phyloP scores from a whole-genome alignment of 2,797 vertebrate genomes.

The Cirrhinus molitorella region DNA sequence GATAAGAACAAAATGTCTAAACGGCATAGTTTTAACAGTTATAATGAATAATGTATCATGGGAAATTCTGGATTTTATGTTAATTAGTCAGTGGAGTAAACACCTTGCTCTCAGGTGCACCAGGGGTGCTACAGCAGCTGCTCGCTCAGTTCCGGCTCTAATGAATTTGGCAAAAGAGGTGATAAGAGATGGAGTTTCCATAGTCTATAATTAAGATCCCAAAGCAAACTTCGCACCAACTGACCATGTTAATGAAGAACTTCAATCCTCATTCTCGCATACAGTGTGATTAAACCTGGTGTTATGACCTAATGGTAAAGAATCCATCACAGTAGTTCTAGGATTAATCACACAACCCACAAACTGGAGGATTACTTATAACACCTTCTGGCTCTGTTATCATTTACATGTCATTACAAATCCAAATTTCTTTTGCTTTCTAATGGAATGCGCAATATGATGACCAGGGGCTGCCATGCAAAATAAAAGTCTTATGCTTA shows the following conservation, averaged over 20 bases:
- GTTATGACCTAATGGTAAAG: not conserved
- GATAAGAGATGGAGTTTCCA: constrained; percentile 21
- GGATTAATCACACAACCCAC: not conserved
- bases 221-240: not conserved
- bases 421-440: not conserved
- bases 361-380: not conserved
- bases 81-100: constrained; percentile 43
- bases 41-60: constrained; percentile 34
- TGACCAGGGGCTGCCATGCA: not conserved
- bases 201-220: constrained; percentile 28
- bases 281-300: not conserved
- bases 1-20: constrained; percentile 44
- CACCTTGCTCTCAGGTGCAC: constrained; percentile 22
- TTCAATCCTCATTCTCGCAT: not conserved
- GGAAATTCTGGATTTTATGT: constrained; percentile 18
- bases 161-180: constrained; percentile 31
- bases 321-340: not conserved
- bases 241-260: constrained; percentile 20
- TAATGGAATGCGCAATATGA: not conserved
- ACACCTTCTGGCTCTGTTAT: not conserved
- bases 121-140: constrained; percentile 5
- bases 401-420: not conserved
- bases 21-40: constrained; percentile 10
- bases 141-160: constrained; percentile 1
- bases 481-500: not conserved